phyloP scores from a whole-genome alignment of 2,797 vertebrate genomes.

The Ceyx erithaca region DNA sequence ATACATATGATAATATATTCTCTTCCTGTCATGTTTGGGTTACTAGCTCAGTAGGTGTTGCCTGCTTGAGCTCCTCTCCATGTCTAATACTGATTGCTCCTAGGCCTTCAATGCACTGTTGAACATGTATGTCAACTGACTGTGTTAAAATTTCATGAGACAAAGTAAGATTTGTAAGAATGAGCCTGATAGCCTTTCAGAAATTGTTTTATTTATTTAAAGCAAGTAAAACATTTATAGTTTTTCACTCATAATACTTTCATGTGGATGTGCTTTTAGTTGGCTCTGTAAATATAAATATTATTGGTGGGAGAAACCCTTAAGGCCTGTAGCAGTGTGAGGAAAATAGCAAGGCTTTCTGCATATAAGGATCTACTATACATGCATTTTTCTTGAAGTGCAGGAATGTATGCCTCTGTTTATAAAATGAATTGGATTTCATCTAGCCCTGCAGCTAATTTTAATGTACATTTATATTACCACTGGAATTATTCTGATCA shows the following conservation, averaged over 20 bases:
- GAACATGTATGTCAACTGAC: not conserved
- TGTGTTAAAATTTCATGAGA: not conserved
- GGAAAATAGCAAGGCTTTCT: not conserved
- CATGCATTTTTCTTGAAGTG: not conserved
- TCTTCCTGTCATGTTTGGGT: not conserved
- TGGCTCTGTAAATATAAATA: not conserved
- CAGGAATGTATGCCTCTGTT: not conserved
- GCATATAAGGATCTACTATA: not conserved
- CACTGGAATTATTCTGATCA: not conserved
- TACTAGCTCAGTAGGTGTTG: not conserved
- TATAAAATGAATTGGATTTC: not conserved
- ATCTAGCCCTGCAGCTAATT: not conserved
- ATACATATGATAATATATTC: not conserved
- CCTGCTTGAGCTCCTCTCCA: not conserved
- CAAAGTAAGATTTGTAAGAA: not conserved
- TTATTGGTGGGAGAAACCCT: not conserved
- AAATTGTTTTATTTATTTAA: not conserved
- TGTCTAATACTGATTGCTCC: not conserved
- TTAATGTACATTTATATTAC: not conserved
- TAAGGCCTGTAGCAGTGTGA: not conserved
- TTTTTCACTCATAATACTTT: not conserved
- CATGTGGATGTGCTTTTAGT: not conserved
- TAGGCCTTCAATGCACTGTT: not conserved
- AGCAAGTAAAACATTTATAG: not conserved
- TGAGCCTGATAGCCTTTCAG: not conserved